Percentiles rank a stretch among this genome's conserved stretches.
phyloP scores from a whole-genome alignment of 2,888 invertebrate species.

The Gandaritis pyraliata region DNA sequence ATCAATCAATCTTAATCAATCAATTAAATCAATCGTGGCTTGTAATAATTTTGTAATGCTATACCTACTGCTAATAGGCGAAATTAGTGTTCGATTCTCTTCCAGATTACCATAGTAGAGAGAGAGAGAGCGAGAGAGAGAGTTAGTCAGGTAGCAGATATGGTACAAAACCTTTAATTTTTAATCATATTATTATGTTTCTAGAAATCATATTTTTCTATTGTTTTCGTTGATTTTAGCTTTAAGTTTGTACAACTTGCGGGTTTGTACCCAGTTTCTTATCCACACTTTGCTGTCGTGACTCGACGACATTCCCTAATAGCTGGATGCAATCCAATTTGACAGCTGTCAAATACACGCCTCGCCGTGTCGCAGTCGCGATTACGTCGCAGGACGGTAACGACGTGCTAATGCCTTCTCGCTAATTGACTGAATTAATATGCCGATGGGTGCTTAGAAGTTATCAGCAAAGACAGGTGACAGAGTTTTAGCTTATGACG shows the following conservation, averaged over 20 bases:
- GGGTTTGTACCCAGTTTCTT: slow-evolving; percentile 21
- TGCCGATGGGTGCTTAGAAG: slow-evolving; percentile 54
- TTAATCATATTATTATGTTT: too few species aligned
- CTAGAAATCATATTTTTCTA: too few species aligned
- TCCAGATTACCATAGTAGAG: too few species aligned
- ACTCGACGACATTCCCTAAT: slow-evolving; percentile 72
- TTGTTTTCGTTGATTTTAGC: too few species aligned
- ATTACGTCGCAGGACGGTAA: slow-evolving; percentile 69
- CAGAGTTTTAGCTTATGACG: neutral
- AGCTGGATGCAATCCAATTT: slow-evolving; percentile 80
- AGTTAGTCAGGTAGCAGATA: too few species aligned
- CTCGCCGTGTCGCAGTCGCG: slow-evolving; percentile 71
- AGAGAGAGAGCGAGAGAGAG: too few species aligned
- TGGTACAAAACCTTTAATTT: too few species aligned
- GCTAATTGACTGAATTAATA: slow-evolving; percentile 58
- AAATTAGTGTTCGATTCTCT: too few species aligned
- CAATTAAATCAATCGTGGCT: too few species aligned
- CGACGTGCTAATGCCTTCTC: slow-evolving; percentile 69
- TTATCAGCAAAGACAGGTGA: slow-evolving; percentile 44
- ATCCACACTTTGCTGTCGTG: slow-evolving; percentile 54
- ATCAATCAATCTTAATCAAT: too few species aligned
- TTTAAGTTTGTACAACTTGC: neutral
- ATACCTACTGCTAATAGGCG: too few species aligned
- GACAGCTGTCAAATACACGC: slow-evolving; percentile 82
- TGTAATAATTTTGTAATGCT: too few species aligned